phyloP scores from a whole-genome alignment of 2,113 vertebrate species.

The Eublepharis macularius region DNA sequence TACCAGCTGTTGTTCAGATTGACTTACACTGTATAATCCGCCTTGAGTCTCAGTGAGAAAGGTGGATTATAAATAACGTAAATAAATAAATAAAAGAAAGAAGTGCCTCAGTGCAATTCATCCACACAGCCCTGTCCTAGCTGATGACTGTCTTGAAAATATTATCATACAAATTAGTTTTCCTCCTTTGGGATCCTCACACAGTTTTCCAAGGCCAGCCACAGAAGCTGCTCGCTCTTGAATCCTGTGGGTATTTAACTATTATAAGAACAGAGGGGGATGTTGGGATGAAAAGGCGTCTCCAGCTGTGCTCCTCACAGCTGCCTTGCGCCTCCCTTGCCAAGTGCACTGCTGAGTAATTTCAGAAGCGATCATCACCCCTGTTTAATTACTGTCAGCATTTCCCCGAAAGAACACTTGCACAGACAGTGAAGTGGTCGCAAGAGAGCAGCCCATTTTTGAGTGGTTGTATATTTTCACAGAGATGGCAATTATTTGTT shows the following conservation, averaged over 20 bases:
- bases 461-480: neutral
- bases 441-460: neutral
- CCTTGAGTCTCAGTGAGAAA: no score
- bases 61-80: no score
- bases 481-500: neutral
- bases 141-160: neutral
- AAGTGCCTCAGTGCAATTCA: neutral
- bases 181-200: neutral
- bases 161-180: neutral
- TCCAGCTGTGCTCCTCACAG: neutral
- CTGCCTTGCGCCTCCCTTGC: neutral
- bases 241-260: neutral
- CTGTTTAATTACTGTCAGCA: neutral
- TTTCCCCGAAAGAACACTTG: neutral
- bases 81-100: no score
- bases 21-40: no score
- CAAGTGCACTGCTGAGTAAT: neutral
- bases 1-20: no score
- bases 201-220: neutral
- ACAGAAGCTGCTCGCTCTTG: neutral
- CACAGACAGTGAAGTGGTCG: neutral
- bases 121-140: neutral
- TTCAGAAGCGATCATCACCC: neutral
- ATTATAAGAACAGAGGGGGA: neutral
- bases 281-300: accelerated